Evolutionary conservation across 2,797 vertebrate species (phyloP).

Genomic region (Tolypeutes matacus): DNA sequence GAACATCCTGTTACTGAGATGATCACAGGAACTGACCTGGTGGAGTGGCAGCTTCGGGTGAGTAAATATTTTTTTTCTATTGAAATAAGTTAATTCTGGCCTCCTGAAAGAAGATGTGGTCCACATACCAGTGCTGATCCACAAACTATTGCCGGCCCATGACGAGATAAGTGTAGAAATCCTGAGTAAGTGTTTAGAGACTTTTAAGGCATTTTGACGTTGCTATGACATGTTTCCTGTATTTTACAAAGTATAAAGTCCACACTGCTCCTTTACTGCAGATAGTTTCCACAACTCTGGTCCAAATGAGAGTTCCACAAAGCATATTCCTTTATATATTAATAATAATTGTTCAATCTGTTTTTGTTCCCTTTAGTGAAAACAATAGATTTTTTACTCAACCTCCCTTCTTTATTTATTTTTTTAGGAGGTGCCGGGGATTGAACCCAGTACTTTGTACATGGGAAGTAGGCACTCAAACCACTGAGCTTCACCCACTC

Average conservation of each 20-base stretch:
- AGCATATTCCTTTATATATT: not conserved
- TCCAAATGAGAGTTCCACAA: conserved; percentile 2
- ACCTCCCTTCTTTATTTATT: not conserved
- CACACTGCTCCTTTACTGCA: not conserved
- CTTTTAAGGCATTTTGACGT: not conserved
- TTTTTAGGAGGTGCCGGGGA: no score
- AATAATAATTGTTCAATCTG: not conserved
- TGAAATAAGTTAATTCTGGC: not conserved
- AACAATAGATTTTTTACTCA: not conserved
- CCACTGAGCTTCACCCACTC: no score
- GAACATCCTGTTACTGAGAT: conserved; percentile 98
- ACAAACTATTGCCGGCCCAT: not conserved
- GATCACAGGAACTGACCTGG: conserved; percentile 98
- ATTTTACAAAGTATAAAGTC: not conserved
- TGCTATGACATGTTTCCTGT: not conserved
- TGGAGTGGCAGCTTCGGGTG: conserved; percentile 98
- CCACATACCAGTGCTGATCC: not conserved
- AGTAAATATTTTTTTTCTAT: conserved; percentile 55
- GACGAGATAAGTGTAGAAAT: not conserved
- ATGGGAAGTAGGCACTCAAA: no score
- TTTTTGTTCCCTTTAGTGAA: conserved; percentile 57
- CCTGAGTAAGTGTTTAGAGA: not conserved
- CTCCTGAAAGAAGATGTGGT: not conserved
- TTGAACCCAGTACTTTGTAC: no score
- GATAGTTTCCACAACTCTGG: not conserved